phyloP scores from a whole-genome alignment of 92 coral and sea anemone genomes.

The Hydrozoanthus gracilis region DNA sequence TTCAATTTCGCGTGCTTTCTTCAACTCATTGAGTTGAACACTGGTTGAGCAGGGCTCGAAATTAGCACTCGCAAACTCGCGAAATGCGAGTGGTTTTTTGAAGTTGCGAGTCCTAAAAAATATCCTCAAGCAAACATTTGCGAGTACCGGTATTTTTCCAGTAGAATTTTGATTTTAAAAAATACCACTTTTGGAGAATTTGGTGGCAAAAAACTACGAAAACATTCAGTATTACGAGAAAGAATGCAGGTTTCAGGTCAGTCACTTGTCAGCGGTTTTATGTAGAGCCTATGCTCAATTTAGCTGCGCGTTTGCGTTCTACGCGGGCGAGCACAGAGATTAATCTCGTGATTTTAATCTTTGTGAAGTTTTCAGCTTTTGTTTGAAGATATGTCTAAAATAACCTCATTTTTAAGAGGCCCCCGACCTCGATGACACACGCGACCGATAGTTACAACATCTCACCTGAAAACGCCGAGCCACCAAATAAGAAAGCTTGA shows the following conservation, averaged over 20 bases:
- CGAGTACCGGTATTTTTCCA: too few relatives aligned
- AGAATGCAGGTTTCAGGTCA: conserved; percentile 11
- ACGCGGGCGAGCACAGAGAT: conserved; percentile 45
- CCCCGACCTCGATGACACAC: conserved; percentile 51
- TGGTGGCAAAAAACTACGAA: conserved; percentile 51
- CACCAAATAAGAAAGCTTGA: conserved; percentile 46
- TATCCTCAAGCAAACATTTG: too few relatives aligned
- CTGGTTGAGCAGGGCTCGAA: too few relatives aligned
- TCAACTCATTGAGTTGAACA: too few relatives aligned
- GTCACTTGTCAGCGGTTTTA: conserved; percentile 51
- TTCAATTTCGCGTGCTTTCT: too few relatives aligned
- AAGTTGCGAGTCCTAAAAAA: too few relatives aligned
- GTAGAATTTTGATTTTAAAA: too few relatives aligned
- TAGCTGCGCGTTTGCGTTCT: conserved; percentile 37
- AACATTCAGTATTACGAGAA: neutral
- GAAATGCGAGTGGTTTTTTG: too few relatives aligned
- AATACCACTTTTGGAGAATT: too few relatives aligned
- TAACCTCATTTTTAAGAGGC: conserved; percentile 52
- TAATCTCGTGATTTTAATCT: conserved; percentile 26
- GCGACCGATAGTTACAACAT: conserved; percentile 47
- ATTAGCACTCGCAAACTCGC: too few relatives aligned
- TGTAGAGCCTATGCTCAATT: conserved; percentile 43
- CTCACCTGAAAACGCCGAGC: conserved; percentile 46
- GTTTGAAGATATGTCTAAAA: conserved; percentile 53
- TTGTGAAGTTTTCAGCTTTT: conserved; percentile 37